Evolutionary conservation across 1,140 invertebrate species (phyloP), one percentile per base, ranked within the genome.

Genomic region (Pogonomyrmex barbatus): DNA sequence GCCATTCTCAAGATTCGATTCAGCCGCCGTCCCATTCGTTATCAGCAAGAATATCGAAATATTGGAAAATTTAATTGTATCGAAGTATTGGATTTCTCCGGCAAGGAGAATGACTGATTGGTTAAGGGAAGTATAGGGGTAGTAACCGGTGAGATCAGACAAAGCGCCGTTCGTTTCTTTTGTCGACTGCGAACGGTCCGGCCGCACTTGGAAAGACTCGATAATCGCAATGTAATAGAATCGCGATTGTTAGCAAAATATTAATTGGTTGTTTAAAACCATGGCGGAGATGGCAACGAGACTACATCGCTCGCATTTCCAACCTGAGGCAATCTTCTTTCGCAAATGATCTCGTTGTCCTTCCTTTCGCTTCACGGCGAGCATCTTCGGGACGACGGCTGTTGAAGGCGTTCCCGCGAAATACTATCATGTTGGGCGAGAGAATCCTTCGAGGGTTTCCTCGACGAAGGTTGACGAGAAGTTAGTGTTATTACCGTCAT

Each of bases 401-500:
- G 50, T 63, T 39, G 47, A 85, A 68, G 24, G 24, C 6, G 79
- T 39, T 83, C 60, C 30, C 58, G 60, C 85, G 65, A 70, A 60
- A 63, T 68, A 60, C 24, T 70, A 30, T 45, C 75, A 30, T 50
- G 73, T 83, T 77, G 50, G 47, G 62, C 33, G 45, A 75, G 33
- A 76, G 39, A 78, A 85, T 60, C 52, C 85, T 82, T 89, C 77
- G 54, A 56, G 79, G 50, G 65, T 50, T 89, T 83, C 70, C 73
- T 75, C 86, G n/a, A 70, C 79, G 68, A 62, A 70, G 68, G 68
- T 75, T 93, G 89, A 94, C 92, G 86, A 93, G 92, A 93, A 93
- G 91, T 94, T 93, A 93, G 90, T 93, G 91, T 93, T 93, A 94
- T 94, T 93, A 91, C 90, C 88, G 81, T 87, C 92, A 93, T 93